A percentile compares a stretch with the other conserved stretches of the same genome.
phyloP scores from a whole-genome alignment of 2,888 invertebrate species.

The Ctena decussata region DNA sequence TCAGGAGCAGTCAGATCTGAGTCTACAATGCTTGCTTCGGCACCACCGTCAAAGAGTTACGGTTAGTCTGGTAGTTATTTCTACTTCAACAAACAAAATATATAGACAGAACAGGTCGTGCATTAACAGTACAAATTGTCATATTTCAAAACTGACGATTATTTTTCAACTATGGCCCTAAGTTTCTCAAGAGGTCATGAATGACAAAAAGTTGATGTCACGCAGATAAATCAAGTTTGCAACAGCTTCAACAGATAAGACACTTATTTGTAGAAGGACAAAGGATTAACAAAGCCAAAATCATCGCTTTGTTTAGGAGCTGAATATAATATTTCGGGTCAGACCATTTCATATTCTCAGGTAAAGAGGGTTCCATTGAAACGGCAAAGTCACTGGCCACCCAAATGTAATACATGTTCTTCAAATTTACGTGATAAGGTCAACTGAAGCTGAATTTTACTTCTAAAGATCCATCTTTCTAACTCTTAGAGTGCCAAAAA shows the following conservation, averaged over 20 bases:
- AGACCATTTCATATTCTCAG: background rate
- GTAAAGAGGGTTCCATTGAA: background rate
- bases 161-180: conserved; percentile 9
- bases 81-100: background rate
- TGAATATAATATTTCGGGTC: background rate
- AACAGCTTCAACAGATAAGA: conserved; percentile 44
- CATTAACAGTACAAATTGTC: background rate
- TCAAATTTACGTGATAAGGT: too few species aligned
- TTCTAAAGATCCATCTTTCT: too few species aligned
- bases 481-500: too few species aligned
- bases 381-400: background rate
- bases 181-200: background rate
- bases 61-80: conserved; percentile 9
- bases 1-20: too few species aligned
- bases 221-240: conserved; percentile 53
- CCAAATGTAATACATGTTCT: background rate
- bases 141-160: background rate
- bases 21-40: too few species aligned
- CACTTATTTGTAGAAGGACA: conserved; percentile 24
- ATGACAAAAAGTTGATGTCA: conserved; percentile 33
- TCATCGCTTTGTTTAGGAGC: conserved; percentile 45
- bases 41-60: too few species aligned
- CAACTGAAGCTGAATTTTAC: too few species aligned
- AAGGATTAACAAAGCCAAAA: conserved; percentile 42
- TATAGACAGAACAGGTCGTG: background rate